A percentile compares a stretch with the other conserved stretches of the same genome.
Conservation (phyloP, 2,797 vertebrate species). For the Petrocephalus schoutedeni region DNA sequence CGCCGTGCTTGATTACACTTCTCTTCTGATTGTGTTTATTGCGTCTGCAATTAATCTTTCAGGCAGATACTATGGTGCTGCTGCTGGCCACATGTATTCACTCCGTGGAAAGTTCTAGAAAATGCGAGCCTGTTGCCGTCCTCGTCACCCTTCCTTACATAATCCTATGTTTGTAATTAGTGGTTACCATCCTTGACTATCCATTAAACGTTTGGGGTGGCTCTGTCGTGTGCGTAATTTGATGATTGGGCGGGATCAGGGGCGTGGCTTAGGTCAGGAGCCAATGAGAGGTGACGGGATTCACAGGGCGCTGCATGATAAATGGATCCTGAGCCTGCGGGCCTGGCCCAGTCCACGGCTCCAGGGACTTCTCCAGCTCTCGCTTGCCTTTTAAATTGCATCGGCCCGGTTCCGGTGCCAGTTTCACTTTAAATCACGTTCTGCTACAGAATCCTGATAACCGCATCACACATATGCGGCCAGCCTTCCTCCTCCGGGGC, state of each 20-base stretch:
- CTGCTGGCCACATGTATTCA: not conserved
- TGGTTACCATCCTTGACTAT: not conserved
- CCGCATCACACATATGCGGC: not conserved
- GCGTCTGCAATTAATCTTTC: slow-evolving; percentile 16
- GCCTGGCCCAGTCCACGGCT: not conserved
- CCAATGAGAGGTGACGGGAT: not conserved
- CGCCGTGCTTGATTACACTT: not conserved
- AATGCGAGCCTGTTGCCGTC: not conserved
- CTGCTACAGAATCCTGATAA: not conserved
- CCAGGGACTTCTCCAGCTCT: not conserved
- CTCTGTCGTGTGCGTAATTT: not conserved
- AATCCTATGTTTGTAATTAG: not conserved
- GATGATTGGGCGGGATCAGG: not conserved
- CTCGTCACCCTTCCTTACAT: not conserved
- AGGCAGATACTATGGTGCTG: not conserved
- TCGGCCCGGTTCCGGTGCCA: not conserved
- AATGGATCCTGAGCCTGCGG: not conserved
- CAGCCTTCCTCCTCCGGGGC: not conserved
- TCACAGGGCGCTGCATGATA: not conserved
- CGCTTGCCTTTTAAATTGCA: not conserved
- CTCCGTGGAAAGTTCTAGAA: slow-evolving; percentile 4
- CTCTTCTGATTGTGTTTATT: slow-evolving; percentile 20
- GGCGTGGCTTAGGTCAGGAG: not conserved
- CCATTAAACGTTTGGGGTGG: not conserved
- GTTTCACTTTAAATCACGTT: not conserved